Evolutionary conservation across 2,797 vertebrate species (phyloP), one percentile per base, ranked within the genome.

Genomic region (Schizopygopsis malacanthus): DNA sequence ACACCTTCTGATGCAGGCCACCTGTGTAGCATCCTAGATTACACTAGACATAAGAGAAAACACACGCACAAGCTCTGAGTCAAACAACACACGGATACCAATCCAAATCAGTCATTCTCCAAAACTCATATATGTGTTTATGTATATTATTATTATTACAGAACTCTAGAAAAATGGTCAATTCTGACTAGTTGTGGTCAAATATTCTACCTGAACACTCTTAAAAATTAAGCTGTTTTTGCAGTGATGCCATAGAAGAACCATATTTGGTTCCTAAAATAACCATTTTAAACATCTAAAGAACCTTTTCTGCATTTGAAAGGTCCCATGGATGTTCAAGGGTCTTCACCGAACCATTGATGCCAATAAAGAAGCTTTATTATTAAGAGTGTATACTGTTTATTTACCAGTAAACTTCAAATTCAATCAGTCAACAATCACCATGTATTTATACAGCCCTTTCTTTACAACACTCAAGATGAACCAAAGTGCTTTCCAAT

Each of bases 31-130:
- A 79, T 16, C 83, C 80, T 73, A 84, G 70, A 77, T 86, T 86
- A 89, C 43, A 13, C 7, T 13, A 18, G 76, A 16, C 6, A 33
- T 20, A 56, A 8, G 63, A 28, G 4, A 45, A 79, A 84, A 76
- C 71, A 15, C 86, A 85, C 72, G 79, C 79, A 37, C 41, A 67
- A 72, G 33, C 59, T 52, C 76, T 11, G 22, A 61, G 71, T 79
- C 86, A 90, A 65, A 83, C 79, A 25, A 65, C 15, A 77, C 85
- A 89, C 87, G 88, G 86, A 91, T 87, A 91, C 85, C 89, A 10
- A 73, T 52, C 25, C 72, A 52, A 20, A 73, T 73, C 1, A 47
- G 45, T 33, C 16, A 52, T 33, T 76, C 47, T 52, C 13, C 8
- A 72, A 47, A 75, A 75, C 16, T 22, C 7, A 22, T 22, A 15